Evolutionary conservation across 2,888 invertebrate genomes (phyloP), one percentile per base, ranked within the genome.

Genomic region (Pyrocoelia pectoralis): DNA sequence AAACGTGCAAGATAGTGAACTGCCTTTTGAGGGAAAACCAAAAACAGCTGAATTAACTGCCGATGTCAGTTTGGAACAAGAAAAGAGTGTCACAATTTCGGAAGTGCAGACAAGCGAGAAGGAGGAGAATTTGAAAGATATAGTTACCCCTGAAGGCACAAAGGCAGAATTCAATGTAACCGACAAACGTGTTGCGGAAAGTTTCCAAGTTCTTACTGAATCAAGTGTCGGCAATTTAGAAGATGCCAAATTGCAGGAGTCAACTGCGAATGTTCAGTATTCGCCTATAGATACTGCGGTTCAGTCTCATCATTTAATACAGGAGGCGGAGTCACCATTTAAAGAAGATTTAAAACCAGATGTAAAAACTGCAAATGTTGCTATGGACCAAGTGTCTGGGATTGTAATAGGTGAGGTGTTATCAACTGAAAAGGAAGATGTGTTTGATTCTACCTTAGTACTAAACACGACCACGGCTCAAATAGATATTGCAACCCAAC

Each of bases 71-170:
- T 65, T 85, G 15, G 80, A 80, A 69, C 73, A 72, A 50, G 79
- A 80, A 70, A 79, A 78, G 67, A 76, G 80, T 15, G 71, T 82
- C n/a, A 78, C 79, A 1, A 75, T 85, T 0, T 83, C 79, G 41
- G 85, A 86, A 79, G 78, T 83, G 18, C 76, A 83, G 60, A 69
- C 81, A 15, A 84, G 84, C 69, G 87, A 87, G 75, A 78, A 74
- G 59, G 84, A 84, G 74, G 74, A 76, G 51, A 63, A 73, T 1
- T 77, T 85, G 12, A 76, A 79, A 54, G 76, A 76, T 29, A 65
- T 76, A 12, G 70, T 73, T 9, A 71, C 73, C 67, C 81, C 80
- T n/a, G 74, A 74, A 56, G 69, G 69, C 10, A 74, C 70, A 58
- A 73, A 67, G 59, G 81, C 80, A 2, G 71, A 76, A 54, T 66